These are phyloP conservation scores for Sabatieria punctata DNA, from an alignment of 2,888 invertebrate species.

Conservation along the genomic window DNA sequence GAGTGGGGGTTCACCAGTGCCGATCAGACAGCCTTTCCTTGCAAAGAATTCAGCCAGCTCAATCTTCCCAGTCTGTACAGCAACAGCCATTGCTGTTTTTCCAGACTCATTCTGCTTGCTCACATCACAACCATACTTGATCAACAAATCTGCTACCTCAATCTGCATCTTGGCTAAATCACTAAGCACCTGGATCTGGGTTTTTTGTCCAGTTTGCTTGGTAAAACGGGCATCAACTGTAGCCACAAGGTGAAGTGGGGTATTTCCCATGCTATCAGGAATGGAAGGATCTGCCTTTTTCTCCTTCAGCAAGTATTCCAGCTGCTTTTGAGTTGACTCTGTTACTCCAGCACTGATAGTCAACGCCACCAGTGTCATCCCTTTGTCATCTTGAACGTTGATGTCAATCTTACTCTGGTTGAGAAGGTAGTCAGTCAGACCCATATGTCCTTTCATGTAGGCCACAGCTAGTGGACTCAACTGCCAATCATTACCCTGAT, in stretches of 20 bases:
- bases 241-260: slow-evolving; percentile 13
- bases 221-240: not conserved
- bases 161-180: not conserved
- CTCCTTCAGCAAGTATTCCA: slow-evolving; percentile 35
- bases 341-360: slow-evolving; percentile 30
- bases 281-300: slow-evolving; percentile 30
- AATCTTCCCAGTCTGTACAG: not conserved
- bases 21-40: not conserved
- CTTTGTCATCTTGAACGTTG: slow-evolving; percentile 34
- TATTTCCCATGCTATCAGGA: slow-evolving; percentile 14
- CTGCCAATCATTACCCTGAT: slow-evolving; percentile 24
- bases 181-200: no score
- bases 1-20: no score
- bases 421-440: slow-evolving; percentile 36
- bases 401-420: slow-evolving; percentile 35
- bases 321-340: slow-evolving; percentile 27
- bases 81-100: not conserved
- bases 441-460: slow-evolving; percentile 36
- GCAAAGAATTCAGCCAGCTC: not conserved
- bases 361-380: slow-evolving; percentile 34
- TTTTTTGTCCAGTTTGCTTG: not conserved
- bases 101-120: not conserved
- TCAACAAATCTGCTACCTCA: not conserved
- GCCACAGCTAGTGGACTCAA: slow-evolving; percentile 40
- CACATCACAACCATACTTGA: not conserved